Evolutionary conservation across 2,888 invertebrate genomes (phyloP).

Genomic region (Calliopum simillimum): DNA sequence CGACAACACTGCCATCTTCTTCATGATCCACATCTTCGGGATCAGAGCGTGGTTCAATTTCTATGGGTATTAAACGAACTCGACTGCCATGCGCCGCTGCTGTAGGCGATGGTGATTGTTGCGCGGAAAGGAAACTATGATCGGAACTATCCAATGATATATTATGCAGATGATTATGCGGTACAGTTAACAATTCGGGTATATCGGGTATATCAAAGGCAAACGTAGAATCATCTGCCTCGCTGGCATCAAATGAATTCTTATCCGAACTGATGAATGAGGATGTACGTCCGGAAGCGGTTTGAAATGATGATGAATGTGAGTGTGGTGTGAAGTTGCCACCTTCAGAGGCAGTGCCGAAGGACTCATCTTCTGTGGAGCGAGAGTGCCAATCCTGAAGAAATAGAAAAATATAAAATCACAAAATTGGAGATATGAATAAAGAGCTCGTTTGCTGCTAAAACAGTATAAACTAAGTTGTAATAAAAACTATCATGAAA

Average conservation of each 20-base stretch:
- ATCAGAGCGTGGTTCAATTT: conserved; percentile 13
- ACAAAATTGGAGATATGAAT: too few species aligned
- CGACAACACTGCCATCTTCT: conserved; percentile 55
- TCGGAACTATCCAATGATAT: conserved; percentile 57
- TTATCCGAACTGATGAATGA: conserved; percentile 72
- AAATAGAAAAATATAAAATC: neutral
- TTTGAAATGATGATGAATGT: conserved; percentile 76
- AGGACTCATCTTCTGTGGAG: conserved; percentile 73
- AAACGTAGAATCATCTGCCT: conserved; percentile 61
- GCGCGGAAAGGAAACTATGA: conserved; percentile 62
- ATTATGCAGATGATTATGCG: conserved; percentile 63
- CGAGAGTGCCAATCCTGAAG: conserved; percentile 67
- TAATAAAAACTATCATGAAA: too few species aligned
- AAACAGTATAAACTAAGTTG: too few species aligned
- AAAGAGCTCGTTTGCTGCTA: too few species aligned
- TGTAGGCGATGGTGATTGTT: conserved; percentile 47
- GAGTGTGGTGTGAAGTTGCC: conserved; percentile 75
- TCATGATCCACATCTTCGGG: conserved; percentile 38
- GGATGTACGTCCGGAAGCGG: conserved; percentile 74
- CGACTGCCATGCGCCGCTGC: conserved; percentile 7
- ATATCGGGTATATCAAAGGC: conserved; percentile 61
- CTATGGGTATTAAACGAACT: conserved; percentile 17
- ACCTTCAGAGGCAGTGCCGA: conserved; percentile 75
- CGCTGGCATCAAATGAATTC: conserved; percentile 64
- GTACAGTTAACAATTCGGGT: conserved; percentile 62